A percentile compares a stretch with the other conserved stretches of the same genome.
These are phyloP conservation scores for Acipenser oxyrinchus DNA, from an alignment of 2,797 vertebrate genomes.

Conservation along the genomic window DNA sequence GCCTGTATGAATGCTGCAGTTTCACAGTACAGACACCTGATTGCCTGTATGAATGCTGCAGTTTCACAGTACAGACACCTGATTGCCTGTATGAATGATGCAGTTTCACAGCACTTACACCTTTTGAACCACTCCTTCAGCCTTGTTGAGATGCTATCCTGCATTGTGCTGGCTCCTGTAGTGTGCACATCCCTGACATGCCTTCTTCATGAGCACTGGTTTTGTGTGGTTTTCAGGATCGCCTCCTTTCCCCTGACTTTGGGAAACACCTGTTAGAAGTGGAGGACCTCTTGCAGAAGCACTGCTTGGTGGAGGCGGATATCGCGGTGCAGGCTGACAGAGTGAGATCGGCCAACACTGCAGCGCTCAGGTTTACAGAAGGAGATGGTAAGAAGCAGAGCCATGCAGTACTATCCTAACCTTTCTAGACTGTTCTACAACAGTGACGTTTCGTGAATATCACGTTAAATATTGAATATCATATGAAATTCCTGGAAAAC, in stretches of 20 bases:
- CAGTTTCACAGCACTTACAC: background rate
- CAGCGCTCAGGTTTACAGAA: constrained; percentile 75
- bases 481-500: too few relatives aligned
- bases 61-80: too few relatives aligned
- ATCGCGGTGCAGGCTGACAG: constrained; percentile 83
- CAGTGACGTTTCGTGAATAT: too few relatives aligned
- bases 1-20: too few relatives aligned
- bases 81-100: background rate
- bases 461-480: too few relatives aligned
- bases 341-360: constrained; percentile 62
- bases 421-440: too few relatives aligned
- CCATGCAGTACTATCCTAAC: background rate
- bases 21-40: too few relatives aligned
- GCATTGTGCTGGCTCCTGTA: constrained; percentile 9
- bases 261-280: constrained; percentile 92
- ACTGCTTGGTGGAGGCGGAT: constrained; percentile 80
- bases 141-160: constrained; percentile 17
- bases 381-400: constrained; percentile 66
- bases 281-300: constrained; percentile 89
- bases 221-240: constrained; percentile 51
- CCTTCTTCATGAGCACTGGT: constrained; percentile 28
- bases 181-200: constrained; percentile 30
- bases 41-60: too few relatives aligned
- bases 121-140: too few relatives aligned
- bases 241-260: constrained; percentile 74